A percentile compares a stretch with the other conserved stretches of the same genome.
Conservation (phyloP, 2,113 vertebrate species). For the Hipposideros armiger region DNA sequence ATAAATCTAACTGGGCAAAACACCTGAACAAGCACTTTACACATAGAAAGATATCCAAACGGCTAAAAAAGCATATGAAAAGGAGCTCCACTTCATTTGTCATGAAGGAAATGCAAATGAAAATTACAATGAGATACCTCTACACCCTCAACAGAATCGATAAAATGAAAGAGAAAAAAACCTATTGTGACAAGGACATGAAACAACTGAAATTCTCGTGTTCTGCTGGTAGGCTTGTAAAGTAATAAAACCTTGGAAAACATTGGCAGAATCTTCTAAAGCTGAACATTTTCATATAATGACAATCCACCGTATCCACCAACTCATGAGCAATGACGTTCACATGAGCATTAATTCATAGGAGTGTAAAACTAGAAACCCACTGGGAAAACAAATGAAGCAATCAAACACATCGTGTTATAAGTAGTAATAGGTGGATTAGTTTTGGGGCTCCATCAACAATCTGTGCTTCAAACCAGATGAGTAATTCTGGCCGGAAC, state of each 20-base stretch:
- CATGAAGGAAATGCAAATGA: neutral
- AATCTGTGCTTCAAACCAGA: slow-evolving; percentile 58
- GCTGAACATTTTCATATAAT: slow-evolving; percentile 9
- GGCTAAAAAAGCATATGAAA: neutral
- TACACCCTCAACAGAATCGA: neutral
- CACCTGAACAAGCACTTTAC: neutral
- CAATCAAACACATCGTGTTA: neutral
- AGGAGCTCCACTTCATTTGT: neutral
- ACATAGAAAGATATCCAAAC: neutral
- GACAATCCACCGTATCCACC: neutral
- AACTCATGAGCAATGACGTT: neutral
- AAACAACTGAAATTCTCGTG: neutral
- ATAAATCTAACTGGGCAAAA: neutral
- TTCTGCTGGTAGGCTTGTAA: neutral
- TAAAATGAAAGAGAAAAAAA: slow-evolving; percentile 28
- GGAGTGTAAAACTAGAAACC: slow-evolving; percentile 14
- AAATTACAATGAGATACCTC: neutral
- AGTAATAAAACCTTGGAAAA: neutral
- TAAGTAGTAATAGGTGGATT: slow-evolving; percentile 45
- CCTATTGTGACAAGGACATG: neutral
- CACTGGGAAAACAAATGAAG: slow-evolving; percentile 39
- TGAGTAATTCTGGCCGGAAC: slow-evolving; percentile 17
- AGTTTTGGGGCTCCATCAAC: neutral
- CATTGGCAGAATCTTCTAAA: neutral
- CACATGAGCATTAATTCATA: neutral